Base-by-base conservation (phyloP, 2,888 invertebrate genomes). In the Brenthis daphne region DNA sequence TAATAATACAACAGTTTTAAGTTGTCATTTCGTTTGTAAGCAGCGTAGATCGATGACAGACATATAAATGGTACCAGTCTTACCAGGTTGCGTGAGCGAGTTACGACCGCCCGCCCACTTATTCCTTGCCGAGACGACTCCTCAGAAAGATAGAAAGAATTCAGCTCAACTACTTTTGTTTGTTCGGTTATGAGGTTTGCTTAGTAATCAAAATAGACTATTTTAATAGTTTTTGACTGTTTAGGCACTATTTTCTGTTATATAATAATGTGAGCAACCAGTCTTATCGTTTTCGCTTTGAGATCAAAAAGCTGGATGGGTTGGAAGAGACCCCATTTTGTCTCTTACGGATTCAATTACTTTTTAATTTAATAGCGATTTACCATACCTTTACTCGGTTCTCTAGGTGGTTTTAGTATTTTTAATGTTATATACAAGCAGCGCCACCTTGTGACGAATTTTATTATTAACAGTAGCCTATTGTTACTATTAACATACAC, bases 51-150 rank as follows among this genome's bases (percentile, higher is more conserved):
- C 67, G 61, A 67, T 67, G 60, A 47, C 67, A 56, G 61, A 67
- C 55, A 51, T 67, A 61, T 58, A 66, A 65, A 50, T 55, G 60
- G 67, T 67, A 67, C 63, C 53, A 54, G 63, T 67, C 60, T 67
- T 50, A 67, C 67, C 60, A 54, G 66, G 58, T 66, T 66, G 58
- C 67, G 55, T 67, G 67, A 55, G 61, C 58, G 58, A 33, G 58
- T 66, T 43, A 43, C 67, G 48, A 67, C 60, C 60, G 60, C 48
- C 24, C 60, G 60, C 55, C 24, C 47, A 56, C 37, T 63, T 61
- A 48, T 14, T 67, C 55, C 48, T 48, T 48, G 67, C 67, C 67
- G 48, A 14, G 24, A 6, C 24, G 60, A 60, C 54, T 56, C 61
- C 60, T 37, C 60, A 48, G 53, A 57, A 33, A 53, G 37, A 51